Conservation (phyloP, 1,140 invertebrate species). For the Lerema accius region DNA sequence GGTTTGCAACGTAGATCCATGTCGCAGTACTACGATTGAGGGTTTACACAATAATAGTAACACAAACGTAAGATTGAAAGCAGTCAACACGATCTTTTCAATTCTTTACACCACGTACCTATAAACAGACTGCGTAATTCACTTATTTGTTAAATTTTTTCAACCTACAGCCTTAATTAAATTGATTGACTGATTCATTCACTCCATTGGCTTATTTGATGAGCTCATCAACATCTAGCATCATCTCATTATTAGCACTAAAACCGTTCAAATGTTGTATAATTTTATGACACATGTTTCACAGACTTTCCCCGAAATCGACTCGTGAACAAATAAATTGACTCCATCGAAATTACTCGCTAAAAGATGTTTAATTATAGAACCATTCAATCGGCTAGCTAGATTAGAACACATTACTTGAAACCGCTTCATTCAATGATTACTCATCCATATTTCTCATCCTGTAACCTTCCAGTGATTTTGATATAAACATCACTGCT, state of each 20-base stretch:
- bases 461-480: too few relatives aligned
- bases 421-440: slow-evolving; percentile 39
- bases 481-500: too few relatives aligned
- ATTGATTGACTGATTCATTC: too few relatives aligned
- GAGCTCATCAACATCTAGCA: too few relatives aligned
- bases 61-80: background rate
- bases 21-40: background rate
- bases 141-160: too few relatives aligned
- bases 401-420: slow-evolving; percentile 40
- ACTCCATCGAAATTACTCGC: slow-evolving; percentile 1
- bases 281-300: too few relatives aligned
- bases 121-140: too few relatives aligned
- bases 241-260: too few relatives aligned
- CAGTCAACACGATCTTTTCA: background rate
- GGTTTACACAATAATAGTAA: background rate
- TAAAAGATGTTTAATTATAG: slow-evolving; percentile 35
- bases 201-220: too few relatives aligned
- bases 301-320: background rate
- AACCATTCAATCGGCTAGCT: slow-evolving; percentile 26
- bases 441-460: slow-evolving; percentile 8
- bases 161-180: too few relatives aligned
- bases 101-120: too few relatives aligned
- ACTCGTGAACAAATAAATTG: slow-evolving; percentile 10
- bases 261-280: too few relatives aligned
- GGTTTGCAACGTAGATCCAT: background rate